phyloP scores from a whole-genome alignment of 2,113 vertebrate species.

The Benitochromis conjunctus region DNA sequence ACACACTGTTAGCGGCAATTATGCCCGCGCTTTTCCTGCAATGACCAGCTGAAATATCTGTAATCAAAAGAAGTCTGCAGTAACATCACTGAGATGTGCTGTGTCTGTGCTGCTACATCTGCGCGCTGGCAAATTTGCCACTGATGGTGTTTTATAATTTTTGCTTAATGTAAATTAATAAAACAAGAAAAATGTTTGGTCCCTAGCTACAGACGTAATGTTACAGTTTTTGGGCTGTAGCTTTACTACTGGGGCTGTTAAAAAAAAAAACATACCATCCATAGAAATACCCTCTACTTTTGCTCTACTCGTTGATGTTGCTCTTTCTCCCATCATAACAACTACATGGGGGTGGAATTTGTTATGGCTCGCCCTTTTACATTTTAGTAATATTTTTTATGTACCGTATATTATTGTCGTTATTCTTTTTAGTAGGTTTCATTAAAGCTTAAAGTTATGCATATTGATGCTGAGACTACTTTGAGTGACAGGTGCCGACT shows the following conservation, averaged over 20 bases:
- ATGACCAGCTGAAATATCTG: not conserved
- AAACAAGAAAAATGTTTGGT: not conserved
- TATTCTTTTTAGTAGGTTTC: not conserved
- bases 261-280: not conserved
- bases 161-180: not conserved
- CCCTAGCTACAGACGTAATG: not conserved
- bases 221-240: not conserved
- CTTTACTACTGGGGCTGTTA: not conserved
- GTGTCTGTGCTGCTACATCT: not conserved
- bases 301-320: not conserved
- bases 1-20: not conserved
- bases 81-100: not conserved
- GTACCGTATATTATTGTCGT: not conserved
- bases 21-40: not conserved
- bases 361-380: not conserved
- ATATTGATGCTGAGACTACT: not conserved
- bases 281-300: not conserved
- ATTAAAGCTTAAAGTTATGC: not conserved
- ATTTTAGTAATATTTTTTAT: not conserved
- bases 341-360: no score
- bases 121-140: not conserved
- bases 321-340: no score
- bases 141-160: not conserved
- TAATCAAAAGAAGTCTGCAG: not conserved
- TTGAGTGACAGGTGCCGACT: not conserved